Percentiles rank a stretch among this genome's conserved stretches.
phyloP scores from a whole-genome alignment of 2,113 vertebrate species.

The Stegastes partitus region DNA sequence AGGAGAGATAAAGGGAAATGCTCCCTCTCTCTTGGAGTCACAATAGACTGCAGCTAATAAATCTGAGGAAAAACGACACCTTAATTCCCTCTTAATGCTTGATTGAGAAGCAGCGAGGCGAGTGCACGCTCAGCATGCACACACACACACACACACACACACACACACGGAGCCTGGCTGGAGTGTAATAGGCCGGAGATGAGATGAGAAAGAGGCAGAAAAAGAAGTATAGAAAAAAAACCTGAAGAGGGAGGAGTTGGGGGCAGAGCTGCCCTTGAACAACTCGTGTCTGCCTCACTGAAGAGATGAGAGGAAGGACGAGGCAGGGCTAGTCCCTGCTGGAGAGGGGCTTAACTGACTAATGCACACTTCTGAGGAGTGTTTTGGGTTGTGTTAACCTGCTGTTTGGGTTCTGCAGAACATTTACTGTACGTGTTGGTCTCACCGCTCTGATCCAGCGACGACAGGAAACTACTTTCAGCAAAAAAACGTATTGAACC shows the following conservation, averaged over 20 bases:
- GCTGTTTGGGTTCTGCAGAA: conserved; percentile 4
- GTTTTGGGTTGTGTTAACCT: conserved; percentile 4
- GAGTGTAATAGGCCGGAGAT: conserved; percentile 34
- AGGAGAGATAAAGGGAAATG: neutral
- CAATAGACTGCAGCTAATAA: conserved; percentile 76
- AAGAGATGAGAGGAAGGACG: neutral
- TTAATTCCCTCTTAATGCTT: conserved; percentile 69
- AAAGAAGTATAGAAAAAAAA: neutral
- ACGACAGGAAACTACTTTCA: no score
- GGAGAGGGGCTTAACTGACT: no score
- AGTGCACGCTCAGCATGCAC: conserved; percentile 10
- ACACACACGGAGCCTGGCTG: conserved; percentile 19
- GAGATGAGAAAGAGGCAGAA: conserved; percentile 26
- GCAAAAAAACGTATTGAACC: no score
- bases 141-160: conserved; percentile 12
- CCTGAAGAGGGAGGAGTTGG: no score
- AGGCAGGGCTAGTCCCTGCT: no score
- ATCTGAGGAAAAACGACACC: conserved; percentile 71
- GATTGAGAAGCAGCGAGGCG: conserved; percentile 56
- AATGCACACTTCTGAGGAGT: no score
- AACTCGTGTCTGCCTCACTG: conserved; percentile 11
- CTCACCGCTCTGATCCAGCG: no score
- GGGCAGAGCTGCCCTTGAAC: conserved; percentile 35
- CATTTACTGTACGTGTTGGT: no score
- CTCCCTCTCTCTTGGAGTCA: conserved; percentile 44